Percentiles rank a stretch among this genome's conserved stretches.
Conservation (phyloP, 1,140 invertebrate species). For the Solen grandis region DNA sequence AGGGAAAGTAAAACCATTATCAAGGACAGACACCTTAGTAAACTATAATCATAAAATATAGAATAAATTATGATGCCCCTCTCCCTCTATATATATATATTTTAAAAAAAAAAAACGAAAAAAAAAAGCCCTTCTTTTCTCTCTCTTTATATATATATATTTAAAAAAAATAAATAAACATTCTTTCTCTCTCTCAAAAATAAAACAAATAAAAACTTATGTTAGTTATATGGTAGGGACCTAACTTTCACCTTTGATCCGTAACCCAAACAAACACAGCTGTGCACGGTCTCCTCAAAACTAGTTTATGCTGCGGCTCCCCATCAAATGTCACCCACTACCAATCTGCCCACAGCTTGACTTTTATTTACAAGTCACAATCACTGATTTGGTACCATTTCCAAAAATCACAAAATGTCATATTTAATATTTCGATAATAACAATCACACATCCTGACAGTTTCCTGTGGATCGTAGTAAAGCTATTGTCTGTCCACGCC, state of each 20-base stretch:
- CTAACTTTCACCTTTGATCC: too few species aligned
- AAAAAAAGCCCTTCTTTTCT: background rate
- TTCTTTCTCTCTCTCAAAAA: background rate
- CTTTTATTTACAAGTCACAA: background rate
- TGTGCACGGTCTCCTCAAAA: too few species aligned
- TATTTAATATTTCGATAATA: slow-evolving; percentile 53
- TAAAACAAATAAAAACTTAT: too few species aligned
- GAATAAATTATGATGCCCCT: too few species aligned
- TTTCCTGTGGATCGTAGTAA: too few species aligned
- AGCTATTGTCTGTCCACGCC: too few species aligned
- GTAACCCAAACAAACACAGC: too few species aligned
- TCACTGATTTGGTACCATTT: background rate
- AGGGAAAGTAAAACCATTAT: too few species aligned
- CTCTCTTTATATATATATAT: background rate
- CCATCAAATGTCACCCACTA: background rate
- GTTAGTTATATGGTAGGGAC: too few species aligned
- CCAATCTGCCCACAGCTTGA: background rate
- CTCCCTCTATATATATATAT: too few species aligned
- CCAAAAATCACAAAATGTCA: slow-evolving; percentile 49
- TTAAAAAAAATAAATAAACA: background rate
- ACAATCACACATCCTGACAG: slow-evolving; percentile 44
- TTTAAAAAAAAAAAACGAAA: background rate
- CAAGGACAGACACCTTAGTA: too few species aligned
- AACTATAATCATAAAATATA: too few species aligned
- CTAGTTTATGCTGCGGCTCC: background rate